A percentile compares a stretch with the other conserved stretches of the same genome.
Conservation (phyloP, 2,797 vertebrate genomes). For the Halcyon badia region DNA sequence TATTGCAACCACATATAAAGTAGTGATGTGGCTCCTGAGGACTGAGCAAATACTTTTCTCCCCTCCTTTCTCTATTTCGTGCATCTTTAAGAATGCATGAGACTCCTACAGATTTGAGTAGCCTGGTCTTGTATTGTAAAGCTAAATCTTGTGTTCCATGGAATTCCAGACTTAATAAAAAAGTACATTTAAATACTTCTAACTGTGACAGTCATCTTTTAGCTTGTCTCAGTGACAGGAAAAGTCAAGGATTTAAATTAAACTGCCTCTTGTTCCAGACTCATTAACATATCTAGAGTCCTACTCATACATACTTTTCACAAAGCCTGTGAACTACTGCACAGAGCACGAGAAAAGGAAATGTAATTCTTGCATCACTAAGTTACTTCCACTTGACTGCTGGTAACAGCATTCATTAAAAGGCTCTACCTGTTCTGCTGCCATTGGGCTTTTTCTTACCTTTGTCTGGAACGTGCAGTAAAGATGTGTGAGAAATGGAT, state of each 20-base stretch:
- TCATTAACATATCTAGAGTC: accelerated
- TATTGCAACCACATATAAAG: neutral
- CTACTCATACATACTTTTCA: neutral
- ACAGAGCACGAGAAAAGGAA: neutral
- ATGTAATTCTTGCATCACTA: neutral
- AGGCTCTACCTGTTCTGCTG: neutral
- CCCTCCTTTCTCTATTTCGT: neutral
- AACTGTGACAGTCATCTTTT: neutral
- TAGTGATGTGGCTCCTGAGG: neutral
- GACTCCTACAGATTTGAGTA: neutral
- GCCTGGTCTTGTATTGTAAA: neutral
- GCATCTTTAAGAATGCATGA: neutral
- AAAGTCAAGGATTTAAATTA: neutral
- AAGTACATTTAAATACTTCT: neutral
- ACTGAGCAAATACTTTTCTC: neutral
- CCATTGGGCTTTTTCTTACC: slow-evolving; percentile 72
- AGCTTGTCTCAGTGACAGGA: neutral
- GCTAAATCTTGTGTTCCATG: neutral
- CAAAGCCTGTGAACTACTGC: neutral
- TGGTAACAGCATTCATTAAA: neutral
- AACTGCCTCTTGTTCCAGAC: neutral
- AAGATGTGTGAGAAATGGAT: slow-evolving; percentile 96
- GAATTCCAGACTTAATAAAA: neutral
- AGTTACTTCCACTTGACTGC: neutral
- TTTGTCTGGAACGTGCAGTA: slow-evolving; percentile 95